Conservation (phyloP, 1,140 invertebrate species). For the Camponotus vicinus region DNA sequence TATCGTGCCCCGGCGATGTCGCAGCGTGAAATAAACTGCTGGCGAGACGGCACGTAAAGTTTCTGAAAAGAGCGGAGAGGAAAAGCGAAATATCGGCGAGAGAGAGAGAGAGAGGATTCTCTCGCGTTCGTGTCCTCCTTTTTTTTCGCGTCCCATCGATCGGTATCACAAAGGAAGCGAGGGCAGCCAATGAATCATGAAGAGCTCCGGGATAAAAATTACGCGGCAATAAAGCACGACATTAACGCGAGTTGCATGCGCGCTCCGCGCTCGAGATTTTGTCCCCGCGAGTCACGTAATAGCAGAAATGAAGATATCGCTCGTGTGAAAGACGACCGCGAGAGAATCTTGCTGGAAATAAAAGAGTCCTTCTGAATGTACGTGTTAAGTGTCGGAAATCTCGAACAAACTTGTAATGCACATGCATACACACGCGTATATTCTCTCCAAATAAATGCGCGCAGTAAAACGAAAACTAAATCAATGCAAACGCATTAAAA, state of each 20-base stretch:
- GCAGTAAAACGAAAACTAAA: background rate
- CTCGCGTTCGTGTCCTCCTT: constrained; percentile 4
- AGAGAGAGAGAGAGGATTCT: background rate
- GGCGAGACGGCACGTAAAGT: constrained; percentile 11
- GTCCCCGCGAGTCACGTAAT: constrained; percentile 27
- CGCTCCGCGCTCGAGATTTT: background rate
- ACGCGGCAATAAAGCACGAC: constrained; percentile 51
- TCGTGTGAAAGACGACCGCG: constrained; percentile 16
- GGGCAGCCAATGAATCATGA: constrained; percentile 34
- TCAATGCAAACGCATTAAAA: background rate
- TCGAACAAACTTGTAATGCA: constrained; percentile 22
- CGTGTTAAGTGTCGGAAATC: constrained; percentile 35
- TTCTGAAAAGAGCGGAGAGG: constrained; percentile 36
- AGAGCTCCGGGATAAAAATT: constrained; percentile 62
- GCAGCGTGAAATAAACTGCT: constrained; percentile 49
- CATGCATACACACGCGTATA: background rate
- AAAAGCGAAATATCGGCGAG: constrained; percentile 44
- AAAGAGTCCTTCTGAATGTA: constrained; percentile 38
- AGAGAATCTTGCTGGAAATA: constrained; percentile 30
- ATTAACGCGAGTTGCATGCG: constrained; percentile 47
- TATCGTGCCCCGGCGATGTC: constrained; percentile 32
- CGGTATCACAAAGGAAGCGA: constrained; percentile 57
- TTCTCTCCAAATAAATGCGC: background rate
- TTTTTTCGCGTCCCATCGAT: constrained; percentile 24
- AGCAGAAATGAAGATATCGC: constrained; percentile 33